phyloP scores from a whole-genome alignment of 2,113 vertebrate genomes.

The Rhadina sibilatrix region DNA sequence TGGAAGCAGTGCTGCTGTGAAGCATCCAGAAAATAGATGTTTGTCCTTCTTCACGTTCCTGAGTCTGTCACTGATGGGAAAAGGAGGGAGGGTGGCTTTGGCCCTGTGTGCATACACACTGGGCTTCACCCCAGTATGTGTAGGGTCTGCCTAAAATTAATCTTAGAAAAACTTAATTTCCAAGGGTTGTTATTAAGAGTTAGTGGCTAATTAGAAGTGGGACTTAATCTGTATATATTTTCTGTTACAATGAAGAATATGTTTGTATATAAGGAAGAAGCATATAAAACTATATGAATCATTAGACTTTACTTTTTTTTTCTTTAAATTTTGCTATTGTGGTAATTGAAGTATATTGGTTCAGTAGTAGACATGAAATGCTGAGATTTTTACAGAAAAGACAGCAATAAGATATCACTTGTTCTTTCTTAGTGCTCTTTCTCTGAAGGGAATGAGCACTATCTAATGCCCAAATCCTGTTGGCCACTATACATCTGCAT shows the following conservation, averaged over 20 bases:
- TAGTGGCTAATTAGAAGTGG: conserved; percentile 43
- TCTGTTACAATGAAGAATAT: neutral
- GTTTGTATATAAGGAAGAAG: conserved; percentile 18
- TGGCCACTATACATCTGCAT: neutral
- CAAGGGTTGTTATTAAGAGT: conserved; percentile 14
- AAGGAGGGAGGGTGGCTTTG: neutral
- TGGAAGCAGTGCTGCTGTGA: neutral
- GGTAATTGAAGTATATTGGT: neutral
- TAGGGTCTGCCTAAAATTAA: neutral
- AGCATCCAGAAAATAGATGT: neutral
- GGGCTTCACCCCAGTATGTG: accelerated
- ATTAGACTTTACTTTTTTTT: neutral
- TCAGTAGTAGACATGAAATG: neutral
- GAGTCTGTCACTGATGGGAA: neutral
- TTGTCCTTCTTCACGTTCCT: neutral
- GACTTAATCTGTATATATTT: neutral
- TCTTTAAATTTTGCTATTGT: neutral
- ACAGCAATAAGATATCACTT: neutral
- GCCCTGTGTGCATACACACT: neutral
- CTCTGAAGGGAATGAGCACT: neutral
- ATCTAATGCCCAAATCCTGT: neutral
- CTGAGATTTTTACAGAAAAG: neutral
- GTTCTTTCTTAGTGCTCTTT: neutral
- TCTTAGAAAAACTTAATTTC: conserved; percentile 29
- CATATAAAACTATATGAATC: neutral